Base-by-base conservation (phyloP, 2,888 invertebrate genomes). In the Clunio marinus region DNA sequence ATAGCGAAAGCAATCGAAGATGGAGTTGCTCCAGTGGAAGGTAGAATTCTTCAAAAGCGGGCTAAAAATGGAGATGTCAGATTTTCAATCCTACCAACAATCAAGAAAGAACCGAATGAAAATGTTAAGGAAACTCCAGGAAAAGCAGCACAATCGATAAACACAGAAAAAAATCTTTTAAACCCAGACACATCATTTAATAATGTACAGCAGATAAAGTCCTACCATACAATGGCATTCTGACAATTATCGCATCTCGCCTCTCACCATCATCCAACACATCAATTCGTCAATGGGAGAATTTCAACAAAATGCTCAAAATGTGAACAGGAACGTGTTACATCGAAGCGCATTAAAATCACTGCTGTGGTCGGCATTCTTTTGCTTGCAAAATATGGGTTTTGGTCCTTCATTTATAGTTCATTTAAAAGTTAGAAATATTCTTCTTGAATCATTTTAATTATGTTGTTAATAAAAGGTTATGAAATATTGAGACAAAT, bases 11-110 rank as follows among this genome's bases (percentile, higher is more conserved):
- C 15, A 3, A 41, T 68, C 5, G 68, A 68, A n/a, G 8, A 35
- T 3, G 45, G 25, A 20, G 69, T 72, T 24, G 69, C 70, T 60
- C 65, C 45, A 0, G 69, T 28, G 27, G 72, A 71, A 5, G 72
- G 72, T 13, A 70, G 71, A 66, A 70, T 74, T 63, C 69, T 72
- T 35, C 74, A 74, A 59, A 74, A 72, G 68, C 27, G 73, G 51
- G 32, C 58, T 22, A 73, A 73, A 62, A 72, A 70, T 13, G 68
- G 68, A 45, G 67, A 71, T 28, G 41, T 73, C 4, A 71, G 70
- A 41, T 74, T 73, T 68, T 71, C 72, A 58, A 70, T 73, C 8
- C 41, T 73, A 55, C 74, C 74, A 8, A 70, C 70, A 7, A 72
- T 68, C 17, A 68, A 58, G 17, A 68, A 68, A 20, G 58, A 41